Conservation (phyloP, 2,888 invertebrate genomes). For the Perizoma affinitatum region DNA sequence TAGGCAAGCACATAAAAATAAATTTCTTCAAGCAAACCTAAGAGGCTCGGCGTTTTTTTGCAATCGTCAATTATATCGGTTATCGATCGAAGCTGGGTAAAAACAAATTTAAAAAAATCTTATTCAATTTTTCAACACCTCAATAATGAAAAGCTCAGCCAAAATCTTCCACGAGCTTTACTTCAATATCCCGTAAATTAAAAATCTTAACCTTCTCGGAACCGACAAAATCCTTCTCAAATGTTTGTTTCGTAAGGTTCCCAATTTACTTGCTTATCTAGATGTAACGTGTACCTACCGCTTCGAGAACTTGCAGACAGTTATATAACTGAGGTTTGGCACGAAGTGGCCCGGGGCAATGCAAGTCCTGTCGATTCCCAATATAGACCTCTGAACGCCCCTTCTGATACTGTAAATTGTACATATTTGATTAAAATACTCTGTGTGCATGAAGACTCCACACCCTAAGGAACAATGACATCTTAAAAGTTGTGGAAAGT, state of each 20-base stretch:
- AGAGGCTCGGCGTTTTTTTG: too few species aligned
- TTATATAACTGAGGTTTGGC: constrained; percentile 50
- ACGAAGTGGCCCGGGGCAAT: constrained; percentile 51
- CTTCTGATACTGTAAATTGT: constrained; percentile 46
- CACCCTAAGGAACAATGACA: too few species aligned
- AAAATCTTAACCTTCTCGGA: too few species aligned
- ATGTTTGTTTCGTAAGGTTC: constrained; percentile 1
- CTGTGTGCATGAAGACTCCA: neutral
- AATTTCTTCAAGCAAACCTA: too few species aligned
- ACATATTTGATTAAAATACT: constrained; percentile 7
- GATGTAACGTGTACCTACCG: constrained; percentile 17
- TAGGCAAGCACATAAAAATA: too few species aligned
- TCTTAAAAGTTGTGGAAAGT: too few species aligned
- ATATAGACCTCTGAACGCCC: constrained; percentile 52
- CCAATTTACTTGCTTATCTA: constrained; percentile 27
- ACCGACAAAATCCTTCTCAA: constrained; percentile 2
- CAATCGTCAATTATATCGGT: too few species aligned
- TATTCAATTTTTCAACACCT: too few species aligned
- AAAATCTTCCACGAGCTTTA: neutral
- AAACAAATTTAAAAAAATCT: too few species aligned
- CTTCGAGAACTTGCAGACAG: constrained; percentile 30
- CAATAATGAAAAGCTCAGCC: too few species aligned
- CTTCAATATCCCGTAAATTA: constrained; percentile 4
- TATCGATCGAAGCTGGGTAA: too few species aligned
- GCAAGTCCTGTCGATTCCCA: constrained; percentile 42